phyloP scores from a whole-genome alignment of 2,888 invertebrate genomes.

The Smittia sp. region DNA sequence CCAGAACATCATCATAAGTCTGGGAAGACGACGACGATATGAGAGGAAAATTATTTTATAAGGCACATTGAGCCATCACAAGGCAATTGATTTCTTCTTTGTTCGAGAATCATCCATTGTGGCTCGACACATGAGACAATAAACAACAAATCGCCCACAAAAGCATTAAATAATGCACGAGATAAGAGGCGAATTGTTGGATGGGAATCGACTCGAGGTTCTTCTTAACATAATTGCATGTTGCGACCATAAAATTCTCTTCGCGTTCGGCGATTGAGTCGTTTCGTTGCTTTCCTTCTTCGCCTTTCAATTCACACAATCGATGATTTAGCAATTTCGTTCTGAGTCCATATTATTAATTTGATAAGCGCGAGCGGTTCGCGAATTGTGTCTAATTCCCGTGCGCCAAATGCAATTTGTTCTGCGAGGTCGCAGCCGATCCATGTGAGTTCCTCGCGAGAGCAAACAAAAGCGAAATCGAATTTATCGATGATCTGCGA shows the following conservation, averaged over 20 bases:
- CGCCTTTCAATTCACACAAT: constrained; percentile 15
- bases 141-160: constrained; percentile 21
- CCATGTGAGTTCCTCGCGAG: neutral
- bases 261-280: neutral
- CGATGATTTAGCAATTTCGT: constrained; percentile 19
- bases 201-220: neutral
- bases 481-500: constrained; percentile 1
- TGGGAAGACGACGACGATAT: neutral
- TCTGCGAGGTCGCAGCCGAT: neutral
- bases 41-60: neutral
- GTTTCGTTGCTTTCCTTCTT: neutral
- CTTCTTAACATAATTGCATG: constrained; percentile 4
- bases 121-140: constrained; percentile 5
- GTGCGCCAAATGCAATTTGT: neutral
- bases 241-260: neutral
- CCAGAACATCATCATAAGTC: neutral
- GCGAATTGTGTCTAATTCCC: no score
- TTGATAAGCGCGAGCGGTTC: neutral
- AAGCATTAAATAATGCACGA: constrained; percentile 19
- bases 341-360: neutral
- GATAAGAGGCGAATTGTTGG: constrained; percentile 17
- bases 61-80: neutral
- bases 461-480: neutral
- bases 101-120: neutral
- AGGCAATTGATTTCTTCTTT: constrained; percentile 21